A percentile compares a stretch with the other conserved stretches of the same genome.
phyloP scores from a whole-genome alignment of 2,888 invertebrate species.

The Candidula unifasciata region DNA sequence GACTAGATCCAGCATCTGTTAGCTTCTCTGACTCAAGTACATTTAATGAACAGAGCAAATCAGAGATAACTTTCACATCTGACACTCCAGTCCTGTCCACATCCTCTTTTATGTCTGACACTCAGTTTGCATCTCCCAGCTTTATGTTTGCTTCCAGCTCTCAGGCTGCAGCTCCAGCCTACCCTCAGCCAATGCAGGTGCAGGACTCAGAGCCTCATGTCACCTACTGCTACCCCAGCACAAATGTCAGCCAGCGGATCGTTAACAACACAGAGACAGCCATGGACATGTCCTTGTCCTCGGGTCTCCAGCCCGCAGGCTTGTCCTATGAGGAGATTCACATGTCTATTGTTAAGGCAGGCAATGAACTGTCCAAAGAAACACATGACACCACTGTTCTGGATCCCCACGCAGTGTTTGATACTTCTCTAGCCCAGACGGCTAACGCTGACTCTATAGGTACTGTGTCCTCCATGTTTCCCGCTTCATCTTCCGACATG shows the following conservation, averaged over 20 bases:
- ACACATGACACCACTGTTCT: background rate
- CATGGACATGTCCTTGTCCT: constrained; percentile 37
- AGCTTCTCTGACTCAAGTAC: background rate
- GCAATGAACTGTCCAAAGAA: constrained; percentile 30
- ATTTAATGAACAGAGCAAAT: background rate
- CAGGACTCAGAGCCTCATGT: constrained; percentile 28
- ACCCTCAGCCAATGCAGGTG: constrained; percentile 40
- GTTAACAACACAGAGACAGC: constrained; percentile 27
- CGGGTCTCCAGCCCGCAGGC: background rate
- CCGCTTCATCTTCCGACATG: background rate
- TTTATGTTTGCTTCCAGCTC: background rate
- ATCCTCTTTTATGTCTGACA: background rate
- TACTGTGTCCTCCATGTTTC: background rate
- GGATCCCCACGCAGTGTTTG: constrained; percentile 9
- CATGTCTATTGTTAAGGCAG: constrained; percentile 44
- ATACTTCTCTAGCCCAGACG: background rate
- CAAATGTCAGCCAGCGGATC: background rate
- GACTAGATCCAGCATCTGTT: background rate
- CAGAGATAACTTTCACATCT: background rate
- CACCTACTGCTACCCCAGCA: background rate
- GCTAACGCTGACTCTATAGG: background rate
- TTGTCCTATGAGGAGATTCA: constrained; percentile 44
- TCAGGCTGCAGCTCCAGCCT: background rate
- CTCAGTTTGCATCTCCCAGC: constrained; percentile 1
- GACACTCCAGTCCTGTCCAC: background rate